A percentile compares a stretch with the other conserved stretches of the same genome.
Evolutionary conservation across 2,797 vertebrate species (phyloP).

Genomic region (Aphelocoma californica): DNA sequence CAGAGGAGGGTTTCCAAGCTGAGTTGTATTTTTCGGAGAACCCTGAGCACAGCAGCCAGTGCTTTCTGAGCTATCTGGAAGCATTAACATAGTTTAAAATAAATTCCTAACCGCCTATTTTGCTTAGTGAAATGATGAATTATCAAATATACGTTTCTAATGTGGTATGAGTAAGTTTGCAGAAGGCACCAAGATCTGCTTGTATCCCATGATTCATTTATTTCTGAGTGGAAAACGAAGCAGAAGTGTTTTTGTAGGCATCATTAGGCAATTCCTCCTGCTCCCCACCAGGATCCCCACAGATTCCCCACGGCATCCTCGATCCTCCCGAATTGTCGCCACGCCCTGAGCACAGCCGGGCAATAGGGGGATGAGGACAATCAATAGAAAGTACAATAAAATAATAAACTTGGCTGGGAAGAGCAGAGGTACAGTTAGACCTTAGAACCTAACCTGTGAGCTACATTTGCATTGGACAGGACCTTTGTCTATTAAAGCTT

Average conservation of each 20-base stretch:
- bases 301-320: not conserved
- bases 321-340: not conserved
- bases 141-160: not conserved
- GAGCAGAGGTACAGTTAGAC: not conserved
- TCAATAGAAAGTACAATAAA: not conserved
- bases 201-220: not conserved
- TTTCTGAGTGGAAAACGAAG: not conserved
- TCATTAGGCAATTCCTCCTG: not conserved
- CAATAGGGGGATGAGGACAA: not conserved
- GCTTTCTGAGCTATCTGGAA: not conserved
- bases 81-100: accelerated
- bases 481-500: not conserved
- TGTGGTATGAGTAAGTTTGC: not conserved
- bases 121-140: not conserved
- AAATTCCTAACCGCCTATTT: not conserved
- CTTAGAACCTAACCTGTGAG: not conserved
- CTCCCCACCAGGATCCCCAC: not conserved
- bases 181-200: not conserved
- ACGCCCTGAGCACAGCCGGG: not conserved
- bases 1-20: not conserved
- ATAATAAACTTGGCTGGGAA: not conserved
- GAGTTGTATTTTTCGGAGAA: not conserved
- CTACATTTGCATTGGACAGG: not conserved
- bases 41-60: not conserved
- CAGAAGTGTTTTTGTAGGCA: not conserved